Base-by-base conservation (phyloP, 2,113 vertebrate species). In the Phalacrocorax carbo region DNA sequence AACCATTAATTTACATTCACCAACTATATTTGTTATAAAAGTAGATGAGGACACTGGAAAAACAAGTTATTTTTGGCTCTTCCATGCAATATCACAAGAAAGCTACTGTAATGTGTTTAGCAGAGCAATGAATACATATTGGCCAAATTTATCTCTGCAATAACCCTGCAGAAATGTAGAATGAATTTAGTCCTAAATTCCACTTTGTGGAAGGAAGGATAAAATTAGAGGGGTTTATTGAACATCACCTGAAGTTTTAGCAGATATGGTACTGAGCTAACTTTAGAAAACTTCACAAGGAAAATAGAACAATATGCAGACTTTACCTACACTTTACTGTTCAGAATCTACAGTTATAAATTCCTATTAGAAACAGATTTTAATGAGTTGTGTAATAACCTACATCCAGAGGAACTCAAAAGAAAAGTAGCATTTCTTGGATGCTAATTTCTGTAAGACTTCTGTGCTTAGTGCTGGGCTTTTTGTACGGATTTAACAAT, bases 1-100 rank as follows among this genome's bases (percentile, higher is more conserved):
- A 97, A 94, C 93, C 87, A 94, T 97, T 96, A 96, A 96, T 97
- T 95, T 96, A 90, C 44, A 94, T 97, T 97, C 92, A 88, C 72
- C 88, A 94, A 72, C 89, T 82, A 92, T 91, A 89, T 91, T 95
- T 96, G 94, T 94, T 97, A 79, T 91, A 90, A 87, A 97, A 95
- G 86, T 69, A 94, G 84, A 95, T 88, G 81, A 97, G 94, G 86
- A 93, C 68, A 88, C 78, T 96, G 91, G 72, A 96, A 96, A 97
- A 97, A 86, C 95, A 94, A 95, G 90, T 91, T 97, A 83, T 96
- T 96, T 96, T 94, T 90, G 78, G 88, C 42, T 94, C 51, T 90
- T 89, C 78, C 54, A n/a, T 70, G 77, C 71, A 87, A 44, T 58
- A 92, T 65, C 57, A 85, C 57, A 77, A 86, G 81, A 91, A 91